A percentile compares a stretch with the other conserved stretches of the same genome.
Conservation (phyloP, 2,888 invertebrate species). For the Eupithecia tripunctaria region DNA sequence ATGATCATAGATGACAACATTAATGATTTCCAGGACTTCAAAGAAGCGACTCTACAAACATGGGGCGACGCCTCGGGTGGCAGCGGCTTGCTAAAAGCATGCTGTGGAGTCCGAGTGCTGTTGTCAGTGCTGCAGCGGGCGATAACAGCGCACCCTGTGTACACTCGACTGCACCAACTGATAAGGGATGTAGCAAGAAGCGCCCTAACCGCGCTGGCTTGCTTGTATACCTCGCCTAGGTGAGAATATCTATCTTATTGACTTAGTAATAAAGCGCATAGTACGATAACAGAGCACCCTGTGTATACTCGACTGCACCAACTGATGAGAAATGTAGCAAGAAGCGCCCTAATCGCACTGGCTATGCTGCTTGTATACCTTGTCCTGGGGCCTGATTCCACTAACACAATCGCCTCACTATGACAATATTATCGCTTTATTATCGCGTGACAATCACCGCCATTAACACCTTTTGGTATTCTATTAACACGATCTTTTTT, state of each 20-base stretch:
- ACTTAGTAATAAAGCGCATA: neutral
- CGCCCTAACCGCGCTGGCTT: slow-evolving; percentile 53
- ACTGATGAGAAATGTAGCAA: slow-evolving; percentile 47
- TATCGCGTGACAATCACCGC: no score
- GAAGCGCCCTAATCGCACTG: slow-evolving; percentile 50
- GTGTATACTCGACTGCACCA: slow-evolving; percentile 54
- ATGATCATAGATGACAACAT: no score
- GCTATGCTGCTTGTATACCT: slow-evolving; percentile 42
- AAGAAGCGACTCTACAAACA: slow-evolving; percentile 51
- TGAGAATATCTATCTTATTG: slow-evolving; percentile 5
- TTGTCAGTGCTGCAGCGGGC: slow-evolving; percentile 48
- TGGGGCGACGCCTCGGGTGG: slow-evolving; percentile 63
- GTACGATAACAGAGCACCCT: slow-evolving; percentile 44
- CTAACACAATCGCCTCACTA: no score
- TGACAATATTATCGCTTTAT: no score
- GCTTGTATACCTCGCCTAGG: slow-evolving; percentile 33
- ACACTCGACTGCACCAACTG: slow-evolving; percentile 50
- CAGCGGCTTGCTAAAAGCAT: slow-evolving; percentile 55
- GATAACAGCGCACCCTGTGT: slow-evolving; percentile 45
- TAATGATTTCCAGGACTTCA: slow-evolving; percentile 58
- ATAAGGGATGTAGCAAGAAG: slow-evolving; percentile 48
- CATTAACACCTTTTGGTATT: no score
- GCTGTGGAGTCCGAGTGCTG: slow-evolving; percentile 54
- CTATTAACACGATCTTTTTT: no score
- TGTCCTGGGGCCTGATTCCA: no score